A percentile compares a stretch with the other conserved stretches of the same genome.
Conservation (phyloP, 2,797 vertebrate species). For the Enteromius anoplus region DNA sequence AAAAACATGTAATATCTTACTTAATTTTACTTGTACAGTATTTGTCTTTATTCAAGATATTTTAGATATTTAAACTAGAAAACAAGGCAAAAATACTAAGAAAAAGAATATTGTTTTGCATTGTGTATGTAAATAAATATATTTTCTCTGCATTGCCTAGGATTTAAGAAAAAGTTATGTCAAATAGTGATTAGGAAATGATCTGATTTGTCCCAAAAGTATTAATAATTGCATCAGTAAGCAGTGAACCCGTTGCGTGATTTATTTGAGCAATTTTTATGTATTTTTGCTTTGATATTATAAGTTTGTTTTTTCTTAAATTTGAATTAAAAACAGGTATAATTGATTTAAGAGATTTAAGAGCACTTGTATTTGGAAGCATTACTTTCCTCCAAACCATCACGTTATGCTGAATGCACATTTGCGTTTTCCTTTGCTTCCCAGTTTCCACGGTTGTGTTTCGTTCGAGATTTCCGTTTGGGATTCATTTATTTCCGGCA, state of each 20-base stretch:
- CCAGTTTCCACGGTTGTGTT: neutral
- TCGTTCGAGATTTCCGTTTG: slow-evolving; percentile 39
- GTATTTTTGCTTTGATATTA: neutral
- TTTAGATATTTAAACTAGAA: no score
- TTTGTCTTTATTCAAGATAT: no score
- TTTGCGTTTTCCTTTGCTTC: neutral
- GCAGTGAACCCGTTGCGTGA: neutral
- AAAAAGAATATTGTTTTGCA: no score
- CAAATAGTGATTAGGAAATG: neutral
- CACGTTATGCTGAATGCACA: neutral
- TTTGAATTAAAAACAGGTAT: neutral
- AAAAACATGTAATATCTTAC: no score
- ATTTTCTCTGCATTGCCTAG: neutral
- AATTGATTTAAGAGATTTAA: slow-evolving; percentile 1
- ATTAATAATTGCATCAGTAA: neutral
- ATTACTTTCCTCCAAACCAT: neutral
- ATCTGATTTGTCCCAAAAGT: neutral
- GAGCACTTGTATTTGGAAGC: neutral
- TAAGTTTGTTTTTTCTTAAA: neutral
- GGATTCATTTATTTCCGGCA: slow-evolving; percentile 43
- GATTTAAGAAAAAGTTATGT: neutral
- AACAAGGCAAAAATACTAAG: no score
- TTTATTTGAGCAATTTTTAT: neutral
- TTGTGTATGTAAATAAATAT: no score
- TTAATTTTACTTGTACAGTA: no score